These are phyloP conservation scores for Bradypus variegatus DNA, from an alignment of 2,797 vertebrate species.

Conservation along the genomic window DNA sequence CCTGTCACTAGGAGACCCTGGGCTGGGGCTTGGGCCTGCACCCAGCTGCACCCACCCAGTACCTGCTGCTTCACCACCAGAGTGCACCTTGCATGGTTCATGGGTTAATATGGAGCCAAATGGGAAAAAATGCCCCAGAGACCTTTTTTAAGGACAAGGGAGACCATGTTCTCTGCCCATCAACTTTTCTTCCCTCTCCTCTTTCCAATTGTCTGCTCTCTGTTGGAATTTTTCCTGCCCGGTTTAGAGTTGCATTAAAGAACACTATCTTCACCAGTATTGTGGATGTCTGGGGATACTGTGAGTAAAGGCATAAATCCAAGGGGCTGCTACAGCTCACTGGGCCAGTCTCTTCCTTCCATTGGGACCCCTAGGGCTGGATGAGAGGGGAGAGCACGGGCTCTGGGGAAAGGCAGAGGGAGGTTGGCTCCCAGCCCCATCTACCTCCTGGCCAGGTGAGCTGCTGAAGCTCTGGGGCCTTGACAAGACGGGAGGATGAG, in stretches of 20 bases:
- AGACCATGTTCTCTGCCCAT: rapidly evolving
- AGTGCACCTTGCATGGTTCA: neutral
- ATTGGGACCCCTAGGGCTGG: too few relatives aligned
- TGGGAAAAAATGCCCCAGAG: neutral
- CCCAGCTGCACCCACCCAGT: rapidly evolving
- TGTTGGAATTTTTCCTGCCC: neutral
- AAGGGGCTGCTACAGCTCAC: too few relatives aligned
- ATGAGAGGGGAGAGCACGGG: rapidly evolving
- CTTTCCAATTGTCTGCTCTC: too few relatives aligned
- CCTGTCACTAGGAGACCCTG: neutral
- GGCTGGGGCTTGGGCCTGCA: too few relatives aligned
- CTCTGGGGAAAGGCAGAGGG: neutral
- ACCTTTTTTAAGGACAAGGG: rapidly evolving
- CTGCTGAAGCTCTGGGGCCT: neutral
- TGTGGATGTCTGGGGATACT: neutral
- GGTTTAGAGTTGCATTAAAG: neutral
- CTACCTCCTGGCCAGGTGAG: neutral
- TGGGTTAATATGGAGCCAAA: neutral
- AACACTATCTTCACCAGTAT: neutral
- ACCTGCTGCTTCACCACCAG: too few relatives aligned
- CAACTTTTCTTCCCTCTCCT: neutral
- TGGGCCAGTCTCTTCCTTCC: neutral
- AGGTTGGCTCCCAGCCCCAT: neutral
- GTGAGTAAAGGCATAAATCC: too few relatives aligned
- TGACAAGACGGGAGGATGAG: neutral